Evolutionary conservation across 2,797 vertebrate genomes (phyloP).

Genomic region (Gambelia wislizenii): DNA sequence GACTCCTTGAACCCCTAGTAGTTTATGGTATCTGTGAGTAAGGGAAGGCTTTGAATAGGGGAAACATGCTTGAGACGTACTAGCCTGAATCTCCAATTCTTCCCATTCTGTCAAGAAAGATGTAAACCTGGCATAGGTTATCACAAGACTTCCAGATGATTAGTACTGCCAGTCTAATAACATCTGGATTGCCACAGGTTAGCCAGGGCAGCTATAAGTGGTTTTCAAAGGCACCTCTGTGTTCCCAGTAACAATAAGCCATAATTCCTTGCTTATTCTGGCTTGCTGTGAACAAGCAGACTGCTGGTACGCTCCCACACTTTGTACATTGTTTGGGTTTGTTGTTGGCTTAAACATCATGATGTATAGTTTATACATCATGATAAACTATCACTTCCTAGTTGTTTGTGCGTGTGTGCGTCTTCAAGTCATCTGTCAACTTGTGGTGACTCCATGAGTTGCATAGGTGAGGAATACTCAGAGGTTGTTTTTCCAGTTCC

Average conservation of each 20-base stretch:
- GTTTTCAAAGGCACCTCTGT: not conserved
- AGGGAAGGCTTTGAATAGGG: too few relatives aligned
- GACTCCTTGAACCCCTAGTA: too few relatives aligned
- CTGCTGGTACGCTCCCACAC: not conserved
- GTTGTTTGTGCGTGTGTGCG: too few relatives aligned
- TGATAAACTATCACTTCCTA: too few relatives aligned
- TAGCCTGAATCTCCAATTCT: not conserved
- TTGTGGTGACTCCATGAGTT: too few relatives aligned
- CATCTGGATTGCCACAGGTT: not conserved
- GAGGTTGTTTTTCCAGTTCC: too few relatives aligned
- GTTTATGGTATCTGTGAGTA: not conserved
- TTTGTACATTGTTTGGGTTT: too few relatives aligned
- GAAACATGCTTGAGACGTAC: not conserved
- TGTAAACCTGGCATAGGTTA: too few relatives aligned
- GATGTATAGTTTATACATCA: too few relatives aligned
- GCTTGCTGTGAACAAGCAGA: not conserved
- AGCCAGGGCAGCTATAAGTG: not conserved
- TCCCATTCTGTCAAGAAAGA: not conserved
- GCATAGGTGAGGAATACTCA: too few relatives aligned
- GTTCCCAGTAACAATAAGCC: not conserved
- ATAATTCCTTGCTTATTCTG: not conserved
- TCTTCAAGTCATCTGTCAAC: too few relatives aligned
- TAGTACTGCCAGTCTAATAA: not conserved
- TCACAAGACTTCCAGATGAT: not conserved
- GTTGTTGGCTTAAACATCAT: too few relatives aligned